Percentiles rank a stretch among this genome's conserved stretches.
phyloP scores from a whole-genome alignment of 2,888 invertebrate species.

The Synergus itoensis region DNA sequence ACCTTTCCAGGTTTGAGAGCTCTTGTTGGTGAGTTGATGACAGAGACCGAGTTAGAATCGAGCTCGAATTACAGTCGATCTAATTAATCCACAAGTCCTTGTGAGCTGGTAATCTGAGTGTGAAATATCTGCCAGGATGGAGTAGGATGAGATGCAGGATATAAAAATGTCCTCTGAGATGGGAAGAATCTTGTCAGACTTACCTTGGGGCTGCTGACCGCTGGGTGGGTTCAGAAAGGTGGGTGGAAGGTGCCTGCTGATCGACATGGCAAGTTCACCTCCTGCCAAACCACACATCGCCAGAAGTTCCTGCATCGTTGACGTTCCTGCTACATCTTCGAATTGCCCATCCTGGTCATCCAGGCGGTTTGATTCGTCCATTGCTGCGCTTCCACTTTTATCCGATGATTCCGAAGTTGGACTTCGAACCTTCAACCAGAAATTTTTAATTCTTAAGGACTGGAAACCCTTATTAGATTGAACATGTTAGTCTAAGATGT shows the following conservation, averaged over 20 bases:
- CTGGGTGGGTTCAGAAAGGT: slow-evolving; percentile 74
- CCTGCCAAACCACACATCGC: slow-evolving; percentile 79
- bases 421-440: slow-evolving; percentile 67
- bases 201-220: slow-evolving; percentile 68
- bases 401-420: slow-evolving; percentile 75
- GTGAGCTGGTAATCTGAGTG: slow-evolving; percentile 48
- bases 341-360: slow-evolving; percentile 68
- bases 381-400: slow-evolving; percentile 68
- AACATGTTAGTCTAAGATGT: no score
- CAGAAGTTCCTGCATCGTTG: slow-evolving; percentile 80
- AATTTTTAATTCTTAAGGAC: not conserved
- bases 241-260: slow-evolving; percentile 76
- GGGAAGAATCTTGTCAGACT: slow-evolving; percentile 52
- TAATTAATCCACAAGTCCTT: slow-evolving; percentile 43
- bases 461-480: no score
- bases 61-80: slow-evolving; percentile 27
- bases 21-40: not conserved
- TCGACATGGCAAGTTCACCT: slow-evolving; percentile 76
- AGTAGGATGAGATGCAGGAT: slow-evolving; percentile 48
- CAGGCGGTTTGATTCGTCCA: slow-evolving; percentile 66
- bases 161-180: not conserved
- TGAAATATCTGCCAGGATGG: not conserved
- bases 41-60: slow-evolving; percentile 8
- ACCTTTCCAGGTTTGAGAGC: not conserved
- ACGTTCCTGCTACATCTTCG: slow-evolving; percentile 60